Evolutionary conservation across 2,888 invertebrate genomes (phyloP), one percentile per base, ranked within the genome.

Genomic region (Callinectes sapidus): DNA sequence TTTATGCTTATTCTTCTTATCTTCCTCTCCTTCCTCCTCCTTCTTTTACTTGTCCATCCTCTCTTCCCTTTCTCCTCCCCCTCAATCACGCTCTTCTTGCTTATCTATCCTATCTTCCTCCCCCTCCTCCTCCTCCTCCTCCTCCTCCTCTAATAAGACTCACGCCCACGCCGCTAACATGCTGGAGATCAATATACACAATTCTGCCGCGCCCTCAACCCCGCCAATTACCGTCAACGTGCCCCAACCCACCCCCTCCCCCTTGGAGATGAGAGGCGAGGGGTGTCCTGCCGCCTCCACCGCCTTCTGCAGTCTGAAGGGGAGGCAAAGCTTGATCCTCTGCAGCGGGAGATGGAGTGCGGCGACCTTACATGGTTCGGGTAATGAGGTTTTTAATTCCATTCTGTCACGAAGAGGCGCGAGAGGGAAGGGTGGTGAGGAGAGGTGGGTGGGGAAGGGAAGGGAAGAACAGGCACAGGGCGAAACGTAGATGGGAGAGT

Each of bases 181-280:
- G 6, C 35, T 71, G n/a, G 2, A 35, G 35, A 81, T 81, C 81
- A 32, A 81, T 81, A 81, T 6, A 81, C 81, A 14, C 81, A 81
- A 81, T 35, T 35, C 81, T 35, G n/a, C 13, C 35, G 32, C 35
- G 81, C 35, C 81, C 81, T 35, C 81, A 32, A 2, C 16, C 77
- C 35, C 81, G 81, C 32, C 81, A 81, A 81, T 81, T 81, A 81
- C 81, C 81, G 35, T 35, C 81, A 81, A 28, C 35, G 35, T 35
- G 81, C 35, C 81, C 35, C 61, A 18, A 0, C n/a, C n/a, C n/a
- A n/a, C n/a, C n/a, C n/a, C n/a, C n/a, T n/a, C n/a, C 71, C 71
- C 28, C 71, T 10, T 10, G 5, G 28, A n/a, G 71, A 71, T 28
- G n/a, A 23, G 10, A 23, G 28, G 81, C 35, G n/a, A n/a, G 28